These are phyloP conservation scores for Agonopterix heracliana DNA, from an alignment of 2,888 invertebrate species.

Conservation along the genomic window DNA sequence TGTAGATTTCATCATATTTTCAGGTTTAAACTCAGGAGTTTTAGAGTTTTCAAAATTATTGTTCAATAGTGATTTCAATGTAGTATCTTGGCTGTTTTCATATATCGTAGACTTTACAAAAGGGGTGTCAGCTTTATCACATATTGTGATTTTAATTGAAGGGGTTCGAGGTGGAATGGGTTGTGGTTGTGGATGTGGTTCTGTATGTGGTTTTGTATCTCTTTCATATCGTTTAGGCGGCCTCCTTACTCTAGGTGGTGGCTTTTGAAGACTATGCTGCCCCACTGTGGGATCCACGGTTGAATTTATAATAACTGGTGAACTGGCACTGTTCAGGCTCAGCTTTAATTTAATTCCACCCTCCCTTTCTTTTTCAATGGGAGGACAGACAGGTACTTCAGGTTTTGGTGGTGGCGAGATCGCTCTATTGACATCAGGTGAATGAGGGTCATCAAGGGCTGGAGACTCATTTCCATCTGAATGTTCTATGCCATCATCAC, in stretches of 20 bases:
- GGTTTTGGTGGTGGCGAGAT: constrained; percentile 23
- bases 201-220: constrained; percentile 27
- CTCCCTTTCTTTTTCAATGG: constrained; percentile 51
- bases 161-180: constrained; percentile 37
- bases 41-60: constrained; percentile 52
- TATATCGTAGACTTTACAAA: constrained; percentile 67
- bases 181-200: constrained; percentile 11
- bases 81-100: constrained; percentile 58
- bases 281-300: constrained; percentile 69
- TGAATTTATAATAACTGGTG: constrained; percentile 68
- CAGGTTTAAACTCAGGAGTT: constrained; percentile 47
- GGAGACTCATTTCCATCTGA: constrained; percentile 56
- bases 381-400: constrained; percentile 29
- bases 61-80: constrained; percentile 50
- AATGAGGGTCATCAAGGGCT: constrained; percentile 34
- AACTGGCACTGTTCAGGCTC: constrained; percentile 66
- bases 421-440: constrained; percentile 17
- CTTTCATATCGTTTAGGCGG: constrained; percentile 67
- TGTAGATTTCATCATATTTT: constrained; percentile 59
- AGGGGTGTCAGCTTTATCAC: constrained; percentile 67
- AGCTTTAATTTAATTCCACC: constrained; percentile 67
- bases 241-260: constrained; percentile 52
- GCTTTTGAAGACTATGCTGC: constrained; percentile 45
- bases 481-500: constrained; percentile 50
- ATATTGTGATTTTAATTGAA: constrained; percentile 69